Conservation (phyloP, 1,140 invertebrate species). For the Microplitis demolitor region DNA sequence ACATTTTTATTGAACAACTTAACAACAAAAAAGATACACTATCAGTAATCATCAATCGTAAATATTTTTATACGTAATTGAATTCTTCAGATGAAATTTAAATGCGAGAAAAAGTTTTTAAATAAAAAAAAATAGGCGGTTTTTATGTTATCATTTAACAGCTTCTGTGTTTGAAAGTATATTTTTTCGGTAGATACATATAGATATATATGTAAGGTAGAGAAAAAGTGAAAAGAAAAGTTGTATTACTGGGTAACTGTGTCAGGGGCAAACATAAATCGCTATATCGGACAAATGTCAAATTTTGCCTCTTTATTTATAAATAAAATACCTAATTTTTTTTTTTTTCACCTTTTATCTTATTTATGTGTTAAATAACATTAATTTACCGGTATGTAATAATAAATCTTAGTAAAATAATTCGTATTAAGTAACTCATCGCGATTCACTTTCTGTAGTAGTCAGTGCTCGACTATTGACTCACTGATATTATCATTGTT, state of each 20-base stretch:
- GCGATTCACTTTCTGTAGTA: not conserved
- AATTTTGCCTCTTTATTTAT: conserved; percentile 19
- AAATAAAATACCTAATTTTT: not conserved
- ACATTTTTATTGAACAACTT: not conserved
- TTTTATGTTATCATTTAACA: not conserved
- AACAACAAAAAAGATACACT: not conserved
- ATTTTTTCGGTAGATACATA: not conserved
- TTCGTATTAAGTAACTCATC: not conserved
- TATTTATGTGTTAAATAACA: not conserved
- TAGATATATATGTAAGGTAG: conserved; percentile 29
- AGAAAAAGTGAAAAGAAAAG: conserved; percentile 54
- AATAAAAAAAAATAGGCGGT: not conserved
- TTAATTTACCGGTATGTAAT: not conserved
- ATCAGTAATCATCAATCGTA: not conserved
- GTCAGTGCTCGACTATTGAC: conserved; percentile 10
- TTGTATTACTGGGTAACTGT: conserved; percentile 46
- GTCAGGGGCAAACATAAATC: conserved; percentile 41
- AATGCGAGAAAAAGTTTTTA: not conserved
- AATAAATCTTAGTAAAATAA: not conserved
- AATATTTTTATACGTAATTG: not conserved
- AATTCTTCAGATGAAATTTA: too few species aligned
- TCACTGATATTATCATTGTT: conserved; percentile 3
- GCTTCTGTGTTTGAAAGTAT: conserved; percentile 13
- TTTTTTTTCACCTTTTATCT: not conserved
- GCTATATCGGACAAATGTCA: not conserved